A percentile compares a stretch with the other conserved stretches of the same genome.
phyloP scores from a whole-genome alignment of 1,140 invertebrate species.

The Agraylea sexmaculata region DNA sequence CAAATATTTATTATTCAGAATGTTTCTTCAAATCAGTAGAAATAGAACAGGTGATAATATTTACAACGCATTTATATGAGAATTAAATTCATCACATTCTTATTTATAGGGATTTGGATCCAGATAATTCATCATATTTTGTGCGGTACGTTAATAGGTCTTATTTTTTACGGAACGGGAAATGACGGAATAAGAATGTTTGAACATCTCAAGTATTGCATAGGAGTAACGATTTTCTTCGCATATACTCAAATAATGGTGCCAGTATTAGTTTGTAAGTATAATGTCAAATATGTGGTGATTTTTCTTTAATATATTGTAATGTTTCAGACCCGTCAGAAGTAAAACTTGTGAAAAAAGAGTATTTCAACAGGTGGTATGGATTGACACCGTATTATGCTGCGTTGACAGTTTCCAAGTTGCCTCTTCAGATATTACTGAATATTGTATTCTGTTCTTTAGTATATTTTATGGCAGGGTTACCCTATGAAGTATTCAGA shows the following conservation, averaged over 20 bases:
- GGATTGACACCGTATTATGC: constrained; percentile 65
- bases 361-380: constrained; percentile 79
- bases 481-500: constrained; percentile 39
- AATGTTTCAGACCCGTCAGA: constrained; percentile 58
- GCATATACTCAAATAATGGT: constrained; percentile 55
- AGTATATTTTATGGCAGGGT: constrained; percentile 47
- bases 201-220: constrained; percentile 53
- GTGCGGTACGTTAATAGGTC: constrained; percentile 42
- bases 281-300: constrained; percentile 8
- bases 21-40: constrained; percentile 28
- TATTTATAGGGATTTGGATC: constrained; percentile 39
- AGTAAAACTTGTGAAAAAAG: constrained; percentile 66
- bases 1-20: constrained; percentile 24
- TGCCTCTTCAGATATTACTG: constrained; percentile 43
- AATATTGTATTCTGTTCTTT: constrained; percentile 46
- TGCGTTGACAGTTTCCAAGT: constrained; percentile 58
- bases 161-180: constrained; percentile 46
- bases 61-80: too few species aligned
- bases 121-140: constrained; percentile 47
- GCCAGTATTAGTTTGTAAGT: constrained; percentile 47
- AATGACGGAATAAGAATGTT: constrained; percentile 52
- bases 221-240: constrained; percentile 49
- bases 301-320: constrained; percentile 4
- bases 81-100: background rate
- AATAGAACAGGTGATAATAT: constrained; percentile 24